Evolutionary conservation across 2,113 vertebrate species (phyloP).

Genomic region (Zapornia atra): DNA sequence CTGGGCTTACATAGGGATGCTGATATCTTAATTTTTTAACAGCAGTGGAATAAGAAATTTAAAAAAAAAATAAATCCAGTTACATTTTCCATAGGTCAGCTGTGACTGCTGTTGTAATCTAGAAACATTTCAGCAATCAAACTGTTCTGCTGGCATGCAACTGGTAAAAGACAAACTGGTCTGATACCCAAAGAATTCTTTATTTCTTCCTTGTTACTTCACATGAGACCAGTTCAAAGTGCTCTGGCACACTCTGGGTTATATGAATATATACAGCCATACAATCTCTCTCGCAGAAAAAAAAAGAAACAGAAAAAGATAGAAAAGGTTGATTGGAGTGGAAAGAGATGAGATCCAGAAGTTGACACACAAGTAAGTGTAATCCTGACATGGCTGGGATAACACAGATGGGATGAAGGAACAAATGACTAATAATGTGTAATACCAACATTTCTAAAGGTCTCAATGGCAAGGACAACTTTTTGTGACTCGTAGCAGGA

Average conservation of each 20-base stretch:
- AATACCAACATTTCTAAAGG: not conserved
- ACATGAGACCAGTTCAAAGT: not conserved
- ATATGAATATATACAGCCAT: not conserved
- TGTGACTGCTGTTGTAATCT: not conserved
- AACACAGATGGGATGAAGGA: not conserved
- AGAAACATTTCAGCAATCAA: not conserved
- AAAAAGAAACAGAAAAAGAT: rapidly evolving
- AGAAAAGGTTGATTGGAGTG: not conserved
- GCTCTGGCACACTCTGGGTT: not conserved
- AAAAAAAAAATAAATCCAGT: not conserved
- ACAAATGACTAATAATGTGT: not conserved
- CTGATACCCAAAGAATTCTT: not conserved
- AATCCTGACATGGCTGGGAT: not conserved
- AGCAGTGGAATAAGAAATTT: not conserved
- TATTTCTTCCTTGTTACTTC: not conserved
- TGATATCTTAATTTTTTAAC: not conserved
- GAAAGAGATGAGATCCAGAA: not conserved
- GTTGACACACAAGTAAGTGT: not conserved
- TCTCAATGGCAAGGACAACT: not conserved
- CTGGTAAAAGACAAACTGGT: not conserved
- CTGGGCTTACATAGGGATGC: rapidly evolving
- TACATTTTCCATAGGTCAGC: not conserved
- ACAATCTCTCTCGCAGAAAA: not conserved
- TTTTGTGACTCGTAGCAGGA: not conserved
- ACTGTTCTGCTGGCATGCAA: not conserved